phyloP scores from a whole-genome alignment of 35 echinoderm and acorn worm species.

The Amphiura filiformis region DNA sequence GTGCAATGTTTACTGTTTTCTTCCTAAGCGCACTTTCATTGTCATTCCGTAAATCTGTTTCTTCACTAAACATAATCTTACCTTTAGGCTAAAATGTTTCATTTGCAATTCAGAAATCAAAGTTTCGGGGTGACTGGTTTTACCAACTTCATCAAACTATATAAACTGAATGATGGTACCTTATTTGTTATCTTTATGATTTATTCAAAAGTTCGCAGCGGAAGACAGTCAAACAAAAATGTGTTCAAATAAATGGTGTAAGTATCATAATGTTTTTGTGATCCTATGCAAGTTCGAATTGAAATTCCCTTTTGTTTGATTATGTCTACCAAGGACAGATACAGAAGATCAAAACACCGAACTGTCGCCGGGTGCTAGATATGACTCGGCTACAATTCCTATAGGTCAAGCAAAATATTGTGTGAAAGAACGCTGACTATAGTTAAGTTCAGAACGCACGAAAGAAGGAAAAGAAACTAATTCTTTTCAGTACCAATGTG shows the following conservation, averaged over 20 bases:
- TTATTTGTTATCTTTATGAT: too few relatives aligned
- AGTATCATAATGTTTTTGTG: background rate
- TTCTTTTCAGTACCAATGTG: background rate
- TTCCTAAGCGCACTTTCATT: too few relatives aligned
- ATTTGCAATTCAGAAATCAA: too few relatives aligned
- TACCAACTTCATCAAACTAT: too few relatives aligned
- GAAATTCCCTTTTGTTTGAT: background rate
- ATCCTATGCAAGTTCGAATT: background rate
- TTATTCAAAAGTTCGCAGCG: too few relatives aligned
- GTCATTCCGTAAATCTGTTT: too few relatives aligned
- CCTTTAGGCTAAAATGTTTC: too few relatives aligned
- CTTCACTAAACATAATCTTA: too few relatives aligned
- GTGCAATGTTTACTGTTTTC: too few relatives aligned
- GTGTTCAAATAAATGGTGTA: background rate
- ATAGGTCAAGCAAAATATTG: background rate
- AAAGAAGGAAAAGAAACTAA: background rate
- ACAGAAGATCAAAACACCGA: background rate
- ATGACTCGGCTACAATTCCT: background rate
- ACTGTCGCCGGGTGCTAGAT: background rate
- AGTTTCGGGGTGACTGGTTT: too few relatives aligned
- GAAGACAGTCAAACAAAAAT: background rate
- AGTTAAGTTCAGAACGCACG: background rate
- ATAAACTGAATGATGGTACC: too few relatives aligned
- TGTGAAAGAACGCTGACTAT: background rate
- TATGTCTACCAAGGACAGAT: background rate